Evolutionary conservation across 2,797 vertebrate species (phyloP).

Genomic region (Taeniopygia guttata): DNA sequence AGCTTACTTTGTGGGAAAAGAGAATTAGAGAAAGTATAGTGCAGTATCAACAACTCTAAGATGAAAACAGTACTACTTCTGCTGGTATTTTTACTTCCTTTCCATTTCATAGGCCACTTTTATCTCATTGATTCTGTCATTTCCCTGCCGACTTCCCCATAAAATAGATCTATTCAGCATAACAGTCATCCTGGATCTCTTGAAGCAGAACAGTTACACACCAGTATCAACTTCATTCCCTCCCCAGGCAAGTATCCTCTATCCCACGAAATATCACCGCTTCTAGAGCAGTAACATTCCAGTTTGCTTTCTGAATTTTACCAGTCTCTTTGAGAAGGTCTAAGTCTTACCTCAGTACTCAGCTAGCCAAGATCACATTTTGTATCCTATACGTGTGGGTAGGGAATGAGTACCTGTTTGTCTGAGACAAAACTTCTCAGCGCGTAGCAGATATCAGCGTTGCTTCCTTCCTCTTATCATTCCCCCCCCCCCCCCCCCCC

Average conservation of each 20-base stretch:
- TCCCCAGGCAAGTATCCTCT: neutral
- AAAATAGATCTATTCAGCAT: neutral
- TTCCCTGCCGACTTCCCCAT: neutral
- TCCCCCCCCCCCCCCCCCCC: fast-evolving
- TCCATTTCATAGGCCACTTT: neutral
- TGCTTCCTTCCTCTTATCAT: neutral
- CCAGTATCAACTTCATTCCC: neutral
- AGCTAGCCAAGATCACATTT: neutral
- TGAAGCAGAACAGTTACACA: neutral
- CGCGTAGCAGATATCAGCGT: neutral
- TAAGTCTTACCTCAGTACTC: neutral
- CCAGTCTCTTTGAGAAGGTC: fast-evolving
- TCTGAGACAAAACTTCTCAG: neutral
- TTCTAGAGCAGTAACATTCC: neutral
- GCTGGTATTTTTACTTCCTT: neutral
- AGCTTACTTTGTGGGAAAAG: neutral
- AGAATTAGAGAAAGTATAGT: neutral
- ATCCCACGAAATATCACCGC: neutral
- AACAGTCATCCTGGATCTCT: neutral
- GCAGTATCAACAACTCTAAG: neutral
- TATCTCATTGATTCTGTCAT: neutral
- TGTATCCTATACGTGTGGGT: neutral
- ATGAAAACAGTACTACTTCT: neutral
- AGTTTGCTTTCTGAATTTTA: neutral
- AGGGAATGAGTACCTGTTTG: neutral